Percentiles rank a stretch among this genome's conserved stretches.
phyloP scores from a whole-genome alignment of 2,113 vertebrate genomes.

The Zingel zingel region DNA sequence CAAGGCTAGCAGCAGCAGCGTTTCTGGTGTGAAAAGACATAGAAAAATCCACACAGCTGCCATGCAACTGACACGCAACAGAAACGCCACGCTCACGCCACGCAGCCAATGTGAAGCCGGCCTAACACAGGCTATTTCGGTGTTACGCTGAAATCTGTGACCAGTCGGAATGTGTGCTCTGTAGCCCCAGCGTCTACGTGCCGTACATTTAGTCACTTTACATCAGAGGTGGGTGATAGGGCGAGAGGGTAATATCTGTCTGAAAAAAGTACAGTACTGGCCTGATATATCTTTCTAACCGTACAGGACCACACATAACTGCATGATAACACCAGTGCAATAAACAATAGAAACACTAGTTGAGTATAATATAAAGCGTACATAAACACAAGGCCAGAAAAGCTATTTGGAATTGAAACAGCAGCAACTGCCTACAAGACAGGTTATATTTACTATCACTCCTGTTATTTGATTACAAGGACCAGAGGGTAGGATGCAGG shows the following conservation, averaged over 20 bases:
- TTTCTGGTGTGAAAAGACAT: too few relatives aligned
- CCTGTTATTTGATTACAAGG: constrained; percentile 57
- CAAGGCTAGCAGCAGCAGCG: too few relatives aligned
- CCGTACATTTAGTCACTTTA: too few relatives aligned
- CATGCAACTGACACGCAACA: too few relatives aligned
- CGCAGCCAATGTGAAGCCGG: too few relatives aligned
- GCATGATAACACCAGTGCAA: neutral
- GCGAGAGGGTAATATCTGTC: neutral
- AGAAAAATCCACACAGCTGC: too few relatives aligned
- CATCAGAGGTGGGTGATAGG: neutral
- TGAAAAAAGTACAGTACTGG: neutral
- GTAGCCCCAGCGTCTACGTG: too few relatives aligned
- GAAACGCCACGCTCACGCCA: too few relatives aligned
- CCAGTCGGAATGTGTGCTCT: too few relatives aligned
- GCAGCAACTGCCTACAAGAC: constrained; percentile 20
- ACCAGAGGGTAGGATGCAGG: constrained; percentile 40
- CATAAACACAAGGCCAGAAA: constrained; percentile 26
- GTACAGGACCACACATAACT: constrained; percentile 7
- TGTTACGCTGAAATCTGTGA: too few relatives aligned
- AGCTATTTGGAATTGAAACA: constrained; percentile 30
- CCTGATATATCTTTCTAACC: constrained; percentile 19
- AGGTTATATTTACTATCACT: constrained; percentile 31
- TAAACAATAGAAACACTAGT: neutral
- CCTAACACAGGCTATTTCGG: too few relatives aligned
- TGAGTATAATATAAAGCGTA: constrained; percentile 2